Evolutionary conservation across 1,140 invertebrate genomes (phyloP).

Genomic region (Popillia japonica): DNA sequence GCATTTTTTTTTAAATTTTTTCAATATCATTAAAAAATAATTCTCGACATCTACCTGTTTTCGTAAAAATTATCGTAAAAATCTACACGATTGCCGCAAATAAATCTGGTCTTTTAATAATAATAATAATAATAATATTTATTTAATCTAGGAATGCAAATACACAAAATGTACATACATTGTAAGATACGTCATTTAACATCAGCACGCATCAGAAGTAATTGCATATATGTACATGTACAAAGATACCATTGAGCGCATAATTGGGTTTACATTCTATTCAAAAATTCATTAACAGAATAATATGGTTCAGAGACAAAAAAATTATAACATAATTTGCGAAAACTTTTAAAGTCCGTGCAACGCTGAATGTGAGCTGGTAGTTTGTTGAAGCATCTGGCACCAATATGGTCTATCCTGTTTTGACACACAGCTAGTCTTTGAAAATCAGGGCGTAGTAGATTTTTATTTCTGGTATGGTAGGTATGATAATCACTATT

Average conservation of each 20-base stretch:
- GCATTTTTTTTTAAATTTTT: too few relatives aligned
- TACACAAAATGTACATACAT: constrained; percentile 9
- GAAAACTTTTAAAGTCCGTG: background rate
- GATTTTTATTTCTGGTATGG: background rate
- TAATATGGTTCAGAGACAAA: background rate
- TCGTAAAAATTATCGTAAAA: too few relatives aligned
- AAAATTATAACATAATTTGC: background rate
- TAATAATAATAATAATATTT: background rate
- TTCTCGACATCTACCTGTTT: too few relatives aligned
- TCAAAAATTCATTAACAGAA: constrained; percentile 7
- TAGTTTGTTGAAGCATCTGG: background rate
- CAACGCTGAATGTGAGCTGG: background rate
- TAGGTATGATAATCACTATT: background rate
- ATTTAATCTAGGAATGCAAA: background rate
- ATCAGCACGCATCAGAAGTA: background rate
- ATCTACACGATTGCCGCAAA: too few relatives aligned
- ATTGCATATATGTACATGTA: background rate
- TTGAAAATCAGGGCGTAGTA: background rate
- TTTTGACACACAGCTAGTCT: constrained; percentile 1
- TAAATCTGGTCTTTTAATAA: too few relatives aligned
- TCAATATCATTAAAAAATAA: too few relatives aligned
- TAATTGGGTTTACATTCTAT: background rate
- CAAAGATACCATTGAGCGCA: background rate
- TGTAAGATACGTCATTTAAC: background rate
- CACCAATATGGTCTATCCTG: constrained; percentile 5